These are phyloP conservation scores for Coryphaenoides rupestris DNA, from an alignment of 2,113 vertebrate genomes.

Conservation along the genomic window DNA sequence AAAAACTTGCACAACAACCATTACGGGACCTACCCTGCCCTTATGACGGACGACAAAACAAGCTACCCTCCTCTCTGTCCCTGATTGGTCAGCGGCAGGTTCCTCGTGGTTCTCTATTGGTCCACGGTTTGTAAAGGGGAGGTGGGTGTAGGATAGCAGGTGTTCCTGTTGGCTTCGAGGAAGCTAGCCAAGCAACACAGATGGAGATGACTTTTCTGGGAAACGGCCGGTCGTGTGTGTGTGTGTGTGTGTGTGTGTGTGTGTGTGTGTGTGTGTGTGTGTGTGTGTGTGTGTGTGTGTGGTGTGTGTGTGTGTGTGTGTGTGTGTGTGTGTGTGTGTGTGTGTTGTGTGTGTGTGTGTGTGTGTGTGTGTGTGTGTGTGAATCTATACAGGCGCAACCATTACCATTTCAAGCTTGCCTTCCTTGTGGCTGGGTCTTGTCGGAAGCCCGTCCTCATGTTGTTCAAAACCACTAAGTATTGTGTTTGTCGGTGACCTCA, in stretches of 20 bases:
- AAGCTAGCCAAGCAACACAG: slow-evolving; percentile 46
- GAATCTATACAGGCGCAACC: background rate
- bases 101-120: slow-evolving; percentile 13
- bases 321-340: slow-evolving; percentile 15
- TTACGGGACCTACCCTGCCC: slow-evolving; percentile 30
- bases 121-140: slow-evolving; percentile 37
- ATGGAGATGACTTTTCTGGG: slow-evolving; percentile 48
- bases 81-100: slow-evolving; percentile 15
- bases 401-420: too few species aligned
- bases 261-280: too few species aligned
- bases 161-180: slow-evolving; percentile 46
- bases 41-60: slow-evolving; percentile 35
- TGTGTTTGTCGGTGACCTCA: too few species aligned
- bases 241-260: background rate
- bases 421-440: too few species aligned
- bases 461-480: too few species aligned
- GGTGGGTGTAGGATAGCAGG: slow-evolving; percentile 32
- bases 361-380: background rate
- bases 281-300: too few species aligned
- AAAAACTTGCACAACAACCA: slow-evolving; percentile 34
- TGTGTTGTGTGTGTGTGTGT: slow-evolving; percentile 9
- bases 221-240: slow-evolving; percentile 35
- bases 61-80: slow-evolving; percentile 17
- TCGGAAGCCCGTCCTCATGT: too few species aligned
- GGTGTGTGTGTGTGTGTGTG: background rate